These are phyloP conservation scores for Ophioninae sp. DNA, from an alignment of 2,888 invertebrate species.

Conservation along the genomic window DNA sequence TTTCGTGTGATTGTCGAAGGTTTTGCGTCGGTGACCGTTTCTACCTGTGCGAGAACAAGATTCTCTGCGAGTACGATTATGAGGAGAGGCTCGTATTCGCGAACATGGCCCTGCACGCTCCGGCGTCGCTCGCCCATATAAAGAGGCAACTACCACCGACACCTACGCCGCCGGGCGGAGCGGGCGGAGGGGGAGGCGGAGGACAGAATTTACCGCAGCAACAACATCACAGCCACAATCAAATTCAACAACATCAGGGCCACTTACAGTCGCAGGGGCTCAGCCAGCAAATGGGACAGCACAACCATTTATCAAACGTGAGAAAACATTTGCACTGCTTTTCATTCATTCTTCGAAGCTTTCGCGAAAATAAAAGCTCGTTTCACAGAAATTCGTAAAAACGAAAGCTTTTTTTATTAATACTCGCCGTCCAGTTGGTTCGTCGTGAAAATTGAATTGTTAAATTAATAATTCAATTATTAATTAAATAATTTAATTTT, in stretches of 20 bases:
- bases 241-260: constrained; percentile 71
- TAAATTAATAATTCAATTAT: too few relatives aligned
- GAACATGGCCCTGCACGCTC: constrained; percentile 96
- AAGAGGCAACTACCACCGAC: constrained; percentile 85
- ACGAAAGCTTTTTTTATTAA: background rate
- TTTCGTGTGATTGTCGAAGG: constrained; percentile 83
- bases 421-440: too few relatives aligned
- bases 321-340: constrained; percentile 57
- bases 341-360: background rate
- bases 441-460: too few relatives aligned
- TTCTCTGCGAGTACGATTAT: constrained; percentile 98
- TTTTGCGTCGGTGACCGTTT: constrained; percentile 99
- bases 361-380: background rate
- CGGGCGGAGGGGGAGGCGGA: constrained; percentile 58
- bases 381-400: too few relatives aligned
- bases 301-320: constrained; percentile 79
- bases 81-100: constrained; percentile 97
- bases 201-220: constrained; percentile 69
- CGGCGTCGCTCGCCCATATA: constrained; percentile 88
- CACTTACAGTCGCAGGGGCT: constrained; percentile 75
- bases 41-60: constrained; percentile 98
- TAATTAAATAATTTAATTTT: too few relatives aligned
- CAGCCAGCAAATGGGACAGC: constrained; percentile 76
- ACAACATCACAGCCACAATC: constrained; percentile 75
- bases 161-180: constrained; percentile 74